Base-by-base conservation (phyloP, 2,888 invertebrate species). In the Timandra comae region DNA sequence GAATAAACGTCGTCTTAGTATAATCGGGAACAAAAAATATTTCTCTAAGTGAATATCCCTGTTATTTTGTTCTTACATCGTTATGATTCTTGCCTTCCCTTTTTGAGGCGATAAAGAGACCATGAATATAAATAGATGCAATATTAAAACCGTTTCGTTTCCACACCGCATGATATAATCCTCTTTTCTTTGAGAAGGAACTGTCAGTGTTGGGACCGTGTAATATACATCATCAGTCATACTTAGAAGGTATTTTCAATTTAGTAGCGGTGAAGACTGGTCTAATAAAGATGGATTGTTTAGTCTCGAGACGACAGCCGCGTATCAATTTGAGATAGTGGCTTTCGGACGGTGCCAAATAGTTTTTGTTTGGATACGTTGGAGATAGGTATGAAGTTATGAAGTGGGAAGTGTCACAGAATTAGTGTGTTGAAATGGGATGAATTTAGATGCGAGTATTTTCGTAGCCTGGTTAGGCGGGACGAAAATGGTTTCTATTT, bases 241-340 rank as follows among this genome's bases (percentile, higher is more conserved):
- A 78, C 84, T 85, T 84, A 84, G 78, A 56, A 66, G 63, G 69
- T 79, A 72, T 80, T 85, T 84, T 85, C 84, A 82, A 84, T 84
- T 84, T 84, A 77, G 75, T 58, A 54, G 41, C 55, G 52, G 64
- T 60, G 74, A 63, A 67, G 67, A 70, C 65, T 68, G 54, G 50
- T 63, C 55, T 75, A 82, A 82, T 80, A 79, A 76, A 80, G 82
- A 81, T 61, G 64, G 72, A 82, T 82, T 71, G 72, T 70, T 58
- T 49, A 53, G 63, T 62, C 65, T 54, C 54, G 43, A 41, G 46
- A 57, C 51, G 54, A 51, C 57, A 58, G 62, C 55, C 52, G 52
- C 55, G 60, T 68, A 66, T 67, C 68, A 68, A 68, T 65, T 69
- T 68, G 45, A 50, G 52, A 35, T 40, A 30, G 43, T 38, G 35